Conservation (phyloP, 2,888 invertebrate genomes). For the Lampropteryx suffumata region DNA sequence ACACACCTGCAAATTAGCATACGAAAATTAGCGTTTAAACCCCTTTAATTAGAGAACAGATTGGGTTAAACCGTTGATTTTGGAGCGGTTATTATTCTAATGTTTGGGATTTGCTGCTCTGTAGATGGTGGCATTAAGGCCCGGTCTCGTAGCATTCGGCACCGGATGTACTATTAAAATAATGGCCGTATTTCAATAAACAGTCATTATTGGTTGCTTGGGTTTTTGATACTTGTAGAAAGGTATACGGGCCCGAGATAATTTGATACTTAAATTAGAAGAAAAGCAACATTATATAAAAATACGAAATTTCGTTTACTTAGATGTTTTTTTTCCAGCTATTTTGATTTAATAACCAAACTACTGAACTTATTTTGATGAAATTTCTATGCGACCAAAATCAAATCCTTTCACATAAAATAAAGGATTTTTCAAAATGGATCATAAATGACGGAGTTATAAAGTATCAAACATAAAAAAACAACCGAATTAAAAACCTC, state of each 20-base stretch:
- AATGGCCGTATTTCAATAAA: conserved; percentile 76
- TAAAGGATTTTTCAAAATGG: too few species aligned
- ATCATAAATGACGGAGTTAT: too few species aligned
- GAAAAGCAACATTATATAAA: too few species aligned
- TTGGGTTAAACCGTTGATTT: conserved; percentile 34
- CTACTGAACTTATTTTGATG: too few species aligned
- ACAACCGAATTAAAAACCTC: too few species aligned
- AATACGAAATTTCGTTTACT: too few species aligned
- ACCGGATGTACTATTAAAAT: conserved; percentile 80
- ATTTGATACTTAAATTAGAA: conserved; percentile 58
- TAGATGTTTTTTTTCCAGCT: too few species aligned
- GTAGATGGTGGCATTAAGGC: conserved; percentile 46
- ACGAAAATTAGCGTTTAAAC: conserved; percentile 54
- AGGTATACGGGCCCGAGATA: too few species aligned
- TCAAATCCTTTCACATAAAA: too few species aligned
- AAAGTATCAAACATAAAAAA: too few species aligned
- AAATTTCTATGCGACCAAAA: too few species aligned
- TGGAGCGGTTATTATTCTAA: conserved; percentile 64
- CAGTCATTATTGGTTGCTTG: conserved; percentile 61
- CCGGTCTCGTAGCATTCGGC: conserved; percentile 45
- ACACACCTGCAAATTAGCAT: conserved; percentile 62
- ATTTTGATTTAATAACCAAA: too few species aligned
- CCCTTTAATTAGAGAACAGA: conserved; percentile 55
- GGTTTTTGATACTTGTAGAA: conserved; percentile 43
- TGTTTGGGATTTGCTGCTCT: conserved; percentile 17